A percentile compares a stretch with the other conserved stretches of the same genome.
These are phyloP conservation scores for Botia kubotai DNA, from an alignment of 2,797 vertebrate species.

Conservation along the genomic window DNA sequence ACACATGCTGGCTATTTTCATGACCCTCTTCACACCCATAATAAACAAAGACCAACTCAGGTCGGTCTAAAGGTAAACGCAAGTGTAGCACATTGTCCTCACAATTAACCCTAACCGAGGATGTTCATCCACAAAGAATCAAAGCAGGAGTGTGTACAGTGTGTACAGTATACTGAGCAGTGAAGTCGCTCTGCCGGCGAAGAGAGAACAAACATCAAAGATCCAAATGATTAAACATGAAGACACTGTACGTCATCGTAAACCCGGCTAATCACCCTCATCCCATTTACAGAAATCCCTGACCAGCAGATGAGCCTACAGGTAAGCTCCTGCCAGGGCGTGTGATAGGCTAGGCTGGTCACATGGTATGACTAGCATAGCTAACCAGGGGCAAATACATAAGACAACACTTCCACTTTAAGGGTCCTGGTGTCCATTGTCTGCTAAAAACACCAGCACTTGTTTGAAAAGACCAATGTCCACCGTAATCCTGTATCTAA, in stretches of 20 bases:
- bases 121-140: conserved; percentile 40
- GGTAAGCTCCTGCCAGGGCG: conserved; percentile 82
- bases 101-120: conserved; percentile 34
- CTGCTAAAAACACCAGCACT: not conserved
- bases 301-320: conserved; percentile 83
- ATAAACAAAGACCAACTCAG: conserved; percentile 51
- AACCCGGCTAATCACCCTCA: conserved; percentile 90
- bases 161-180: conserved; percentile 59
- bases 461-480: not conserved
- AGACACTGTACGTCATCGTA: conserved; percentile 88
- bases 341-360: conserved; percentile 85
- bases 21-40: conserved; percentile 68
- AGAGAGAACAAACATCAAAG: conserved; percentile 72
- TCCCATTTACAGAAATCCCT: conserved; percentile 93
- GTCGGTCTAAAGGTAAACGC: conserved; percentile 24
- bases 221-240: conserved; percentile 89
- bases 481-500: too few species aligned
- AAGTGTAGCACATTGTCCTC: conserved; percentile 17
- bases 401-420: conserved; percentile 57
- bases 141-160: conserved; percentile 53
- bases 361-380: conserved; percentile 67
- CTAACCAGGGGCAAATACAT: conserved; percentile 56
- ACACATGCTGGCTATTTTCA: conserved; percentile 64
- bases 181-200: conserved; percentile 64
- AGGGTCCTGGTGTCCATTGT: conserved; percentile 57